Evolutionary conservation across 2,113 vertebrate species (phyloP).

Genomic region (Triplophysa dalaica): DNA sequence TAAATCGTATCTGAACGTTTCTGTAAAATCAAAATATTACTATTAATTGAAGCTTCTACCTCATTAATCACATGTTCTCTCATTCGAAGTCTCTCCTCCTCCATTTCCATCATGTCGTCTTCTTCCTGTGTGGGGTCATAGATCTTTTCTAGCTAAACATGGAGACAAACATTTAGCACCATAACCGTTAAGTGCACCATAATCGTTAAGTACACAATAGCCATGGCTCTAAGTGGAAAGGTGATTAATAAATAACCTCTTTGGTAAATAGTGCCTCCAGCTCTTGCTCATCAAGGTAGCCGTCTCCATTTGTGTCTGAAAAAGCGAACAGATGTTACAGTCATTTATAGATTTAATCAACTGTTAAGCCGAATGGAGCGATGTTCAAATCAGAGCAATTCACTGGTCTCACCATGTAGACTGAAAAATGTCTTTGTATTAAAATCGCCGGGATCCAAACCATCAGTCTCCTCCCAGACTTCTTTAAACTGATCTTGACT

Average conservation of each 20-base stretch:
- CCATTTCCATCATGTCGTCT: conserved; percentile 94
- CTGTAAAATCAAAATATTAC: too few species aligned
- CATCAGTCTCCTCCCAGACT: conserved; percentile 91
- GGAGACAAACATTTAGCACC: conserved; percentile 10
- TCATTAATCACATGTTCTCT: conserved; percentile 93
- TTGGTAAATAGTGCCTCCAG: conserved; percentile 92
- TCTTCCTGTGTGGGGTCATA: conserved; percentile 88
- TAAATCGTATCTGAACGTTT: not conserved
- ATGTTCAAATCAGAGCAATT: not conserved
- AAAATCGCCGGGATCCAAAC: conserved; percentile 89
- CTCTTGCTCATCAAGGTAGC: conserved; percentile 90
- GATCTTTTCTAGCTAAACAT: conserved; percentile 86
- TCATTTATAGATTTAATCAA: not conserved
- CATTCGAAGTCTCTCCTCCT: conserved; percentile 91
- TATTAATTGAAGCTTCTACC: conserved; percentile 64
- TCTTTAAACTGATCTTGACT: conserved; percentile 95
- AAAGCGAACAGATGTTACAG: conserved; percentile 27
- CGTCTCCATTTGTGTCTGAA: conserved; percentile 88
- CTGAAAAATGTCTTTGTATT: conserved; percentile 95
- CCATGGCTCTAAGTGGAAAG: not conserved
- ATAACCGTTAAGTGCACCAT: not conserved
- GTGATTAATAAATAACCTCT: conserved; percentile 75
- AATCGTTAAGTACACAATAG: not conserved
- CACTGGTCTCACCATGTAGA: conserved; percentile 83
- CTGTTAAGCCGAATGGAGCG: not conserved